Conservation (phyloP, 2,113 vertebrate species). For the Calyptomena viridis region DNA sequence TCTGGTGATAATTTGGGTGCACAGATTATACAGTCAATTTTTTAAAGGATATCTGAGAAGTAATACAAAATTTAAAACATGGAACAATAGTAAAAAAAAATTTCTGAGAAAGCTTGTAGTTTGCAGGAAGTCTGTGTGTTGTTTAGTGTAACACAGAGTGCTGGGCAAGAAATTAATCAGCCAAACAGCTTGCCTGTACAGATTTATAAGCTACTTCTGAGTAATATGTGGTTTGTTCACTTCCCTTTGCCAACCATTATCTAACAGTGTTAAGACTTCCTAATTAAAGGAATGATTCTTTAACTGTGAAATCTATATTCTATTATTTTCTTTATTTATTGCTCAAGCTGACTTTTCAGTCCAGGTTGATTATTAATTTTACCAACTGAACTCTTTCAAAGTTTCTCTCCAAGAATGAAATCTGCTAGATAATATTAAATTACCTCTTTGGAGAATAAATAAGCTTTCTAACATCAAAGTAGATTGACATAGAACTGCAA, state of each 20-base stretch:
- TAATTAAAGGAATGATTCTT: slow-evolving; percentile 59
- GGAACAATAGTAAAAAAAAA: neutral
- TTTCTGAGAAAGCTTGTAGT: neutral
- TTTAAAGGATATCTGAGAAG: neutral
- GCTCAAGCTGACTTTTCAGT: slow-evolving; percentile 9
- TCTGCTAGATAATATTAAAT: slow-evolving; percentile 29
- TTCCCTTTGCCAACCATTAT: slow-evolving; percentile 7
- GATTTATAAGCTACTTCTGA: slow-evolving; percentile 23
- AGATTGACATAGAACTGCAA: neutral
- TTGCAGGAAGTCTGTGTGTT: neutral
- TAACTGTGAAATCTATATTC: slow-evolving; percentile 63
- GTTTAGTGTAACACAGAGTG: neutral
- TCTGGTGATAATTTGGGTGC: neutral
- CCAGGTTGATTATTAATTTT: slow-evolving; percentile 23
- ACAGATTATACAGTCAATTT: neutral
- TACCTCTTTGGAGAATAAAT: neutral
- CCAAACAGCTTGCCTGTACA: neutral
- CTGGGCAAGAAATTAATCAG: slow-evolving; percentile 46
- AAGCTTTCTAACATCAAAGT: neutral
- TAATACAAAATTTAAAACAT: neutral
- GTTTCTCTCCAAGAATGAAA: neutral
- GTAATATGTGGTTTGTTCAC: slow-evolving; percentile 12
- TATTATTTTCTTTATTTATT: slow-evolving; percentile 58
- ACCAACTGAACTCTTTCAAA: neutral
- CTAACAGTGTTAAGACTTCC: slow-evolving; percentile 28